Percentiles rank a stretch among this genome's conserved stretches.
Evolutionary conservation across 2,888 invertebrate genomes (phyloP).

Genomic region (Nemurella pictetii): DNA sequence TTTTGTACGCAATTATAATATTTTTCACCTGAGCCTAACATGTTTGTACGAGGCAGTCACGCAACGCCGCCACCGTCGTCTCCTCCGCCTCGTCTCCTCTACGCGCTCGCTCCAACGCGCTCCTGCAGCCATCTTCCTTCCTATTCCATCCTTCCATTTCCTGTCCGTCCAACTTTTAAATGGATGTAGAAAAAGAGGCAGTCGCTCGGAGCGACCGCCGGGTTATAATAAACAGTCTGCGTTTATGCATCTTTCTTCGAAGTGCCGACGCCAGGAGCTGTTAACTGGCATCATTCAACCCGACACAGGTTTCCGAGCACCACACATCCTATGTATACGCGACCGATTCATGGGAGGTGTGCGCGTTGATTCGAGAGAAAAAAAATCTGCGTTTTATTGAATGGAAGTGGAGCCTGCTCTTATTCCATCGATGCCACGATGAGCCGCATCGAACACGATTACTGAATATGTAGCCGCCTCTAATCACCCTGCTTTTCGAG

Average conservation of each 20-base stretch:
- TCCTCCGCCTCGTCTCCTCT: background rate
- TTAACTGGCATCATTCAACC: background rate
- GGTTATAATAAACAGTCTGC: conserved; percentile 15
- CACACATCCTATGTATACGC: background rate
- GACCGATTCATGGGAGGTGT: background rate
- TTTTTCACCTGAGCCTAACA: background rate
- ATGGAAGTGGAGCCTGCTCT: background rate
- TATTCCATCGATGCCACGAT: background rate
- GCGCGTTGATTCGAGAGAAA: background rate
- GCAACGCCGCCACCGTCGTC: background rate
- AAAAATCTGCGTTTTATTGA: background rate
- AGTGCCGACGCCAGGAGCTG: conserved; percentile 17
- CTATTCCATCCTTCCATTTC: conserved; percentile 14
- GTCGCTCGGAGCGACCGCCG: conserved; percentile 8
- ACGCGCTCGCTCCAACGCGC: background rate
- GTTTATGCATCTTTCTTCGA: conserved; percentile 16
- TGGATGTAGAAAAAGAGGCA: background rate
- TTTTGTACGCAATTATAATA: background rate
- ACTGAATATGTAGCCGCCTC: too few species aligned
- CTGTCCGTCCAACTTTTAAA: conserved; percentile 21
- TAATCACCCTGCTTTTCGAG: too few species aligned
- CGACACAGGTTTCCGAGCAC: background rate
- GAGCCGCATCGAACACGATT: too few species aligned
- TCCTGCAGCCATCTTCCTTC: background rate
- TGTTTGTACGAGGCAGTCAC: background rate